Evolutionary conservation across 2,888 invertebrate species (phyloP), one percentile per base, ranked within the genome.

Genomic region (Anticlea derivata): DNA sequence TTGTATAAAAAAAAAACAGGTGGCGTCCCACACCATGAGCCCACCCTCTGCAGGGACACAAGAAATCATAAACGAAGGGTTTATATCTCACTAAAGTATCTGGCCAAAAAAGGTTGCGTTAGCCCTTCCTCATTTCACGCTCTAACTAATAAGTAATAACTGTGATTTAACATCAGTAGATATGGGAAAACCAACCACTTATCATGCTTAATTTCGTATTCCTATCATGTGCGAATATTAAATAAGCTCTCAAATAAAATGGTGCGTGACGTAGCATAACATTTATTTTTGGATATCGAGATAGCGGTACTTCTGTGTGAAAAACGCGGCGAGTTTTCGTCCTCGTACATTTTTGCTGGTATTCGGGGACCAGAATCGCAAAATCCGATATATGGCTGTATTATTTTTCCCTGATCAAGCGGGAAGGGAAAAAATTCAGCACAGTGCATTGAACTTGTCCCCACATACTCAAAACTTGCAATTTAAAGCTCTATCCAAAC

Each of bases 251-350:
- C 35, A 44, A 17, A 34, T 47, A 50, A 50, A 40, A 39, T 55
- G 35, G 52, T 61, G 60, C 61, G 69, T 74, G 73, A 75, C 70
- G 60, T 67, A 65, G 65, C 67, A 69, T 72, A 73, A 79, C 65
- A 68, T 79, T 79, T 80, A 80, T 79, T 78, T 80, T 71, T 66
- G 66, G 64, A 58, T 70, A 74, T 66, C 70, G 68, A 75, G 63
- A 69, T 82, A 86, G 77, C 86, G 84, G 84, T 81, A 81, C 66
- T 69, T 69, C 64, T 56, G 55, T 49, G 58, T 54, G 68, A 70
- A 73, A 78, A 75, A 69, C 65, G 60, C 46, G 66, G 58, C 55
- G 58, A 58, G 57, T 66, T 69, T 70, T 64, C 60, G 66, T 66
- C 57, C 63, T 65, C 50, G 68, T 62, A 61, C 75, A 70, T 84